Evolutionary conservation across 1,140 invertebrate species (phyloP).

Genomic region (Plectrocnemia conspersa): DNA sequence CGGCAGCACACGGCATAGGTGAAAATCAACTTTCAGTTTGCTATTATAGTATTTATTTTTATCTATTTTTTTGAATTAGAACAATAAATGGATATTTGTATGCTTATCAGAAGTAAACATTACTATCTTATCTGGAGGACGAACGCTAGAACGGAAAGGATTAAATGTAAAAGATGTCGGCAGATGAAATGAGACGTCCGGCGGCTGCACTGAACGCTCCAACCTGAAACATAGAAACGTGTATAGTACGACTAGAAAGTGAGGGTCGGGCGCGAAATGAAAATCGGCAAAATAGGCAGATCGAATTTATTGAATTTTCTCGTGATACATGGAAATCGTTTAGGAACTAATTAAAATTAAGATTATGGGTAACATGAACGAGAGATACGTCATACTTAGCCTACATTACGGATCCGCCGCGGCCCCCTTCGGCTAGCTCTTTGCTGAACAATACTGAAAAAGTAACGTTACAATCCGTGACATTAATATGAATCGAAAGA

Average conservation of each 20-base stretch:
- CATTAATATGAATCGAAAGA: too few species aligned
- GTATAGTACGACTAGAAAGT: conserved; percentile 26
- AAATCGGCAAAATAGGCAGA: background rate
- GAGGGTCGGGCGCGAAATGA: background rate
- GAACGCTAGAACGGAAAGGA: background rate
- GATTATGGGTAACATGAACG: conserved; percentile 10
- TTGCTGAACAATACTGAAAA: too few species aligned
- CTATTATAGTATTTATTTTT: too few species aligned
- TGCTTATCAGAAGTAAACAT: background rate
- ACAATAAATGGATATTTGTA: background rate
- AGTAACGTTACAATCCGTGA: too few species aligned
- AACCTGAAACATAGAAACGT: conserved; percentile 31
- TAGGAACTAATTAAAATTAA: conserved; percentile 8
- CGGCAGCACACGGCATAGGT: too few species aligned
- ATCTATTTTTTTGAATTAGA: too few species aligned
- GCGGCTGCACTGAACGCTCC: background rate
- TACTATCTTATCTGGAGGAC: background rate
- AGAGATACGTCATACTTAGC: conserved; percentile 28
- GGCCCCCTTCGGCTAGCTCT: background rate
- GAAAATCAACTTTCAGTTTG: too few species aligned
- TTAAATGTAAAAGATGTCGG: background rate
- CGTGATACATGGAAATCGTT: background rate
- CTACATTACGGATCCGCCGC: background rate
- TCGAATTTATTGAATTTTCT: conserved; percentile 5
- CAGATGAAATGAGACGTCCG: background rate